Base-by-base conservation (phyloP, 2,113 vertebrate genomes). In the Cyanoliseus patagonus region DNA sequence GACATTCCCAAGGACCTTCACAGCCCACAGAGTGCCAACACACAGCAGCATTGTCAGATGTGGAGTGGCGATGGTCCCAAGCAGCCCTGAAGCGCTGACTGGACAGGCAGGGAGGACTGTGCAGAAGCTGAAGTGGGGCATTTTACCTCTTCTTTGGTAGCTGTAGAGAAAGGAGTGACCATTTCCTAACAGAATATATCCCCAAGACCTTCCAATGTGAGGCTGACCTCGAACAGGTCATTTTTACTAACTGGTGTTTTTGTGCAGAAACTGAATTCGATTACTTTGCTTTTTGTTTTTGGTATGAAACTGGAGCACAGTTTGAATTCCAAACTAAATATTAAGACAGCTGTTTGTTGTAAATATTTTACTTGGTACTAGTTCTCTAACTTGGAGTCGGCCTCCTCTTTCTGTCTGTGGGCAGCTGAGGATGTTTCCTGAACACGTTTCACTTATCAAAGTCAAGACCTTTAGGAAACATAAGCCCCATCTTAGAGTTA, bases 251-350 rank as follows among this genome's bases (percentile, higher is more conserved):
- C 66, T 31, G 47, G 13, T 70, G 10, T 19, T 52, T 80, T 73
- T 78, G 51, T 90, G 70, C 55, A 94, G 66, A 72, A 92, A 61
- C 33, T 10, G 51, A 76, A 80, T 57, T 73, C 20, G n/a, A 62
- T 93, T 51, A 64, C 78, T 90, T 85, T 31, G 61, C 49, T 4
- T 15, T 39, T 57, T n/a, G 25, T 47, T 67, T 55, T 42, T 41
- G 63, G 9, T 49, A 52, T 70, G 81, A 80, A 75, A 59, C 55
- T 33, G 44, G 35, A 83, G 75, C 75, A 62, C 1, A 4, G 82
- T 72, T 79, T 68, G 42, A 73, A 88, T 41, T 93, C 90, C 96
- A 97, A 95, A 57, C 59, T 84, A 90, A 97, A 96, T 92, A 94
- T 92, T 94, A 77, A 82, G 82, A 73, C 92, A 96, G 92, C 83